Evolutionary conservation across 2,797 vertebrate species (phyloP).

Genomic region (Rhadinocentrus ornatus): DNA sequence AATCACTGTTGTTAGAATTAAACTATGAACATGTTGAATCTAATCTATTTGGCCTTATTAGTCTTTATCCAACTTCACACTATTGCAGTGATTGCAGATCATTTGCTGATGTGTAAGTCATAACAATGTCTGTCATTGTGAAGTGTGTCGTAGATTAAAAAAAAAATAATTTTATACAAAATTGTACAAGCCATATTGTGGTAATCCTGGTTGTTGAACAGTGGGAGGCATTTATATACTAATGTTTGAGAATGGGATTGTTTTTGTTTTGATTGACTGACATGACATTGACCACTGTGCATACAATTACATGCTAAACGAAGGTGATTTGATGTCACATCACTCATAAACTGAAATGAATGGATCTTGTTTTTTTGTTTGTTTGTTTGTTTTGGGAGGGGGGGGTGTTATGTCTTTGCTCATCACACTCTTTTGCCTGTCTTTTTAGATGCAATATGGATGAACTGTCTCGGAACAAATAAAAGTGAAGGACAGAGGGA

Average conservation of each 20-base stretch:
- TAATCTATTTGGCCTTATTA: too few relatives aligned
- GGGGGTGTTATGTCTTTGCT: neutral
- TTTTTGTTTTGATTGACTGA: neutral
- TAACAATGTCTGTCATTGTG: neutral
- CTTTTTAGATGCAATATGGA: constrained; percentile 67
- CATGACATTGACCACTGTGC: neutral
- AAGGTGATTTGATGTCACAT: neutral
- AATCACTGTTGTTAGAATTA: constrained; percentile 35
- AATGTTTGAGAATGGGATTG: constrained; percentile 18
- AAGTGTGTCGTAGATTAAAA: too few relatives aligned
- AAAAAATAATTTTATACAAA: too few relatives aligned
- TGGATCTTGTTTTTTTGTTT: neutral
- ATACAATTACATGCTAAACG: neutral
- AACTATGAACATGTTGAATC: neutral
- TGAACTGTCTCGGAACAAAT: constrained; percentile 44
- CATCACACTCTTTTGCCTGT: constrained; percentile 25
- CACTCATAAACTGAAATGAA: neutral
- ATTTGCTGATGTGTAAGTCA: neutral
- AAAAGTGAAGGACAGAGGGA: constrained; percentile 33
- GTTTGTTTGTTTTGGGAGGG: neutral
- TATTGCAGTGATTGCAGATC: neutral
- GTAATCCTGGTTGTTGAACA: constrained; percentile 22
- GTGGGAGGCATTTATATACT: constrained; percentile 12
- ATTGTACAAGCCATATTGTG: neutral
- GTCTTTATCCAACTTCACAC: neutral